Conservation (phyloP, 2,888 invertebrate genomes). For the Hemaris fuciformis region DNA sequence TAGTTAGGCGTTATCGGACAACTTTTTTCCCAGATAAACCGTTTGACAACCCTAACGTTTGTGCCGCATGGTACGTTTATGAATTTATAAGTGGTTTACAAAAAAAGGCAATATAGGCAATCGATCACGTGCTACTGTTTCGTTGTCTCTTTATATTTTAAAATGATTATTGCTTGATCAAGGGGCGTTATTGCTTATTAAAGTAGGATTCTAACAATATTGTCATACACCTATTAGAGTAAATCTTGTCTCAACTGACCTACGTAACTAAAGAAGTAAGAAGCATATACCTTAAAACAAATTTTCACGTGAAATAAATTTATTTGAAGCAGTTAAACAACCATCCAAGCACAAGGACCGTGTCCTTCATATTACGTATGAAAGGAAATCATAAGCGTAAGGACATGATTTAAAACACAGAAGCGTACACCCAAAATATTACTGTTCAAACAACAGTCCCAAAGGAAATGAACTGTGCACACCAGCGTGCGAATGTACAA, state of each 20-base stretch:
- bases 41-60: conserved; percentile 19
- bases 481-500: not conserved
- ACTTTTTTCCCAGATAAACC: conserved; percentile 49
- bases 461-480: not conserved
- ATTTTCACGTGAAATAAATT: no score
- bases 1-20: conserved; percentile 48
- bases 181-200: no score
- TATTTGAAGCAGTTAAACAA: no score
- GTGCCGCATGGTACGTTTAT: not conserved
- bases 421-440: not conserved
- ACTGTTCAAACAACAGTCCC: not conserved
- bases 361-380: not conserved
- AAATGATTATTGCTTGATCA: no score
- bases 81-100: not conserved
- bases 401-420: not conserved
- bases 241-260: no score
- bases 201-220: no score
- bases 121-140: not conserved
- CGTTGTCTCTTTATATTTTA: not conserved
- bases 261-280: no score
- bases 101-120: not conserved
- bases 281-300: no score
- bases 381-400: not conserved
- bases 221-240: no score
- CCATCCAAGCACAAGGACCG: no score